Evolutionary conservation across 1,140 invertebrate species (phyloP), one percentile per base, ranked within the genome.

Genomic region (Chrysomallon squamiferum): DNA sequence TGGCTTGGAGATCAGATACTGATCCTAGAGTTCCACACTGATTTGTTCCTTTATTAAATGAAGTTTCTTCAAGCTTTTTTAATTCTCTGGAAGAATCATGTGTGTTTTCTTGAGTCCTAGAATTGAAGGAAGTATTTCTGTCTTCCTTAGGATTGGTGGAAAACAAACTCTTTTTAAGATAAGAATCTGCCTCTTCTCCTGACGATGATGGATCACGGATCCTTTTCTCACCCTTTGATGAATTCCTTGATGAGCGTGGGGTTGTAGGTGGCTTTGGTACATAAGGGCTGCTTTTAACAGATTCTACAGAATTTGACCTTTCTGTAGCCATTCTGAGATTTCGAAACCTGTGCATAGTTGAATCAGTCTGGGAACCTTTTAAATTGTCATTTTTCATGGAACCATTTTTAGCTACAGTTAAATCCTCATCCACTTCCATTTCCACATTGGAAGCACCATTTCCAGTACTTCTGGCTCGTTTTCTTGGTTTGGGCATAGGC

Each of bases 251-350:
- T 38, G 69, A 72, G 50, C 71, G 69, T 32, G 78, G 80, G 7
- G 77, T 80, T 9, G 68, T 57, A 41, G 80, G 80, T 9, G 80
- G 80, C 65, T 78, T 79, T 22, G 78, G 80, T 7, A 73, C 30
- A 75, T 79, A 80, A 11, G 72, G 72, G 56, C 71, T 71, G 68
- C 73, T 75, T 59, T 69, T 74, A 35, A 76, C 43, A 30, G 76
- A 77, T 63, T 75, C 74, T 11, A 75, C 64, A 33, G 73, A 77
- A 22, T 68, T 62, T 35, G 66, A 61, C 41, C 72, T 69, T 43
- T 75, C 72, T 9, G 63, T 62, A 20, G 72, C 72, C 70, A 79
- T 74, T 60, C 73, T 76, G 35, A 79, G 59, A 52, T 73, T 73
- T 43, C 74, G 68, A 54, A 79, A 75, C 27, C 73, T 69, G 59